These are phyloP conservation scores for Mirza zaza DNA, from an alignment of 2,113 vertebrate species.

Conservation along the genomic window DNA sequence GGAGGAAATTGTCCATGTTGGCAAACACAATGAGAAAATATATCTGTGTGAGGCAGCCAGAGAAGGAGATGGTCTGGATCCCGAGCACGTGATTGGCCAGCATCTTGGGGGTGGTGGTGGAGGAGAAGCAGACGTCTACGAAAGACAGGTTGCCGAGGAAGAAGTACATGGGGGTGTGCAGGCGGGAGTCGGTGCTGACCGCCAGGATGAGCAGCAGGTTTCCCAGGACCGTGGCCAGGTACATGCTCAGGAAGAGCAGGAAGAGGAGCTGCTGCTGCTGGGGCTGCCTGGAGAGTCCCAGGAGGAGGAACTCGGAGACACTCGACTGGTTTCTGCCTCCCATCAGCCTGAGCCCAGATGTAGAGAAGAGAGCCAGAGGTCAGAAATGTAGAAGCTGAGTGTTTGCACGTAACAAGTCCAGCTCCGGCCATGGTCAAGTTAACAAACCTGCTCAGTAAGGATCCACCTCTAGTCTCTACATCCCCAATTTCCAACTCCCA, in stretches of 20 bases:
- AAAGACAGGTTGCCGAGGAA: conserved; percentile 75
- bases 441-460: neutral
- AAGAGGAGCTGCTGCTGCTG: conserved; percentile 59
- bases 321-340: no score
- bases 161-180: conserved; percentile 78
- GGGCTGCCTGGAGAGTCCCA: conserved; percentile 69
- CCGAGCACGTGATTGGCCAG: conserved; percentile 29
- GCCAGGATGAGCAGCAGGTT: conserved; percentile 53
- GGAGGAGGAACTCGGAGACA: conserved; percentile 42
- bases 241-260: conserved; percentile 59
- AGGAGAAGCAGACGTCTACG: conserved; percentile 70
- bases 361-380: neutral
- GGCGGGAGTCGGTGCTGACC: neutral
- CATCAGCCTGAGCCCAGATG: conserved; percentile 22
- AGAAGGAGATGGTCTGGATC: conserved; percentile 64
- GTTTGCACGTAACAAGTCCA: neutral
- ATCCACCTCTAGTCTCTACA: neutral
- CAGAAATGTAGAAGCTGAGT: neutral
- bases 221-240: conserved; percentile 45
- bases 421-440: neutral
- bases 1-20: conserved; percentile 74
- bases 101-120: conserved; percentile 67
- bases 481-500: neutral
- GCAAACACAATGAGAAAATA: conserved; percentile 53
- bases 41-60: conserved; percentile 68